A percentile compares a stretch with the other conserved stretches of the same genome.
phyloP scores from a whole-genome alignment of 2,797 vertebrate genomes.

The Tarsius wallacei region DNA sequence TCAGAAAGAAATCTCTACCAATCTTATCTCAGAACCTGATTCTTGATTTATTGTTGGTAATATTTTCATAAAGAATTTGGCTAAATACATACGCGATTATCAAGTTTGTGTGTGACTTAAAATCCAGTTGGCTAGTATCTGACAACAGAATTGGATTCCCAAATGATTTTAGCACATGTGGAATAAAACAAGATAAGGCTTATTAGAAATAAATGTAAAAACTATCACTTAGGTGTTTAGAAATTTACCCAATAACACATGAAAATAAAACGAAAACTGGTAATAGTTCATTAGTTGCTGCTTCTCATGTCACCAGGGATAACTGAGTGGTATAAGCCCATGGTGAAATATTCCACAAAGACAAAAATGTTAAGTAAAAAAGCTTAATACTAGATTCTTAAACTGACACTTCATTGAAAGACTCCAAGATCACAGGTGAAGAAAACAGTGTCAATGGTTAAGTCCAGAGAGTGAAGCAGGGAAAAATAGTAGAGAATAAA shows the following conservation, averaged over 20 bases:
- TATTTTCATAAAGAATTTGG: conserved; percentile 31
- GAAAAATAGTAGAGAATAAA: not conserved
- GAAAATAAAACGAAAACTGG: not conserved
- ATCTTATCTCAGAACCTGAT: conserved; percentile 11
- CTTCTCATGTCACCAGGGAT: not conserved
- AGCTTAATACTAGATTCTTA: not conserved
- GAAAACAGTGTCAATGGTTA: not conserved
- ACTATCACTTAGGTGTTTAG: not conserved
- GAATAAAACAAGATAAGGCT: not conserved
- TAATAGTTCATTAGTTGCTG: not conserved
- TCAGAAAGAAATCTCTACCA: not conserved
- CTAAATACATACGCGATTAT: not conserved
- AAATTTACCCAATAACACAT: not conserved
- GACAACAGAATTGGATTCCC: not conserved
- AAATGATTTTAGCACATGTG: not conserved
- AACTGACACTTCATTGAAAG: not conserved
- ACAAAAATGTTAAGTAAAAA: not conserved
- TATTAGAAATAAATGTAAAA: conserved; percentile 18
- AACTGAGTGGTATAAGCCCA: not conserved
- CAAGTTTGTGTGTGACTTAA: not conserved
- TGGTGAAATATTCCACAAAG: not conserved
- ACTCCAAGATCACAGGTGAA: not conserved
- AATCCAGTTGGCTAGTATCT: not conserved
- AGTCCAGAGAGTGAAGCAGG: not conserved
- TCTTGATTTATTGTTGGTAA: not conserved